Conservation (phyloP, 2,113 vertebrate species). For the Stercorarius parasiticus region DNA sequence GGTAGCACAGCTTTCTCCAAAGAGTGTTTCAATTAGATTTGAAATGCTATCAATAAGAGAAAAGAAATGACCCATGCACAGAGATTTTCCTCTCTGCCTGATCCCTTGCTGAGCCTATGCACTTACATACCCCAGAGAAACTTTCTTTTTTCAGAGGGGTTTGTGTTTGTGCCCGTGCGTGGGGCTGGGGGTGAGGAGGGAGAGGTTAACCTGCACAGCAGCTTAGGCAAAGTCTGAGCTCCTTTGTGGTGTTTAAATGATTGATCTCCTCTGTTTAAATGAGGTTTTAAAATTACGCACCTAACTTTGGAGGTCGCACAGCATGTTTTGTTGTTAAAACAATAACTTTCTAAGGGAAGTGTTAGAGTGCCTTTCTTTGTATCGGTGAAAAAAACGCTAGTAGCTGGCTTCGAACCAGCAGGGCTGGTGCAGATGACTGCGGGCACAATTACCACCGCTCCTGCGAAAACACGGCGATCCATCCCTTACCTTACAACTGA, state of each 20-base stretch:
- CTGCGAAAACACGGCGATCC: background rate
- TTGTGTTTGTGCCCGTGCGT: background rate
- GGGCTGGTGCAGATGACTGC: background rate
- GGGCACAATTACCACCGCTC: constrained; percentile 17
- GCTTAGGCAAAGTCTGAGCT: background rate
- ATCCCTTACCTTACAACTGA: constrained; percentile 33
- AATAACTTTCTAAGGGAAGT: background rate
- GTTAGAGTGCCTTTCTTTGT: background rate
- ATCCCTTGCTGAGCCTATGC: background rate
- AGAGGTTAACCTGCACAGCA: background rate
- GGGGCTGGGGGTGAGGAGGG: background rate
- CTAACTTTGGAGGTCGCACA: background rate
- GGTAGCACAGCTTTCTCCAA: constrained; percentile 27
- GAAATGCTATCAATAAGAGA: constrained; percentile 1
- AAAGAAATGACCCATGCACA: background rate
- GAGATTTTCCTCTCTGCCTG: background rate
- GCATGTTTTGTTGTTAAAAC: background rate
- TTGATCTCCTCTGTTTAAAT: background rate
- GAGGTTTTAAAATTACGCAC: background rate
- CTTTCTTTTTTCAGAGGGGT: background rate
- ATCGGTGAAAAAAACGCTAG: background rate
- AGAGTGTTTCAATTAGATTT: constrained; percentile 62
- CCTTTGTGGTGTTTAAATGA: background rate
- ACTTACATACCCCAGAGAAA: background rate
- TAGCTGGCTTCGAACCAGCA: background rate